phyloP scores from a whole-genome alignment of 2,113 vertebrate species.

The Leucoraja erinaceus region DNA sequence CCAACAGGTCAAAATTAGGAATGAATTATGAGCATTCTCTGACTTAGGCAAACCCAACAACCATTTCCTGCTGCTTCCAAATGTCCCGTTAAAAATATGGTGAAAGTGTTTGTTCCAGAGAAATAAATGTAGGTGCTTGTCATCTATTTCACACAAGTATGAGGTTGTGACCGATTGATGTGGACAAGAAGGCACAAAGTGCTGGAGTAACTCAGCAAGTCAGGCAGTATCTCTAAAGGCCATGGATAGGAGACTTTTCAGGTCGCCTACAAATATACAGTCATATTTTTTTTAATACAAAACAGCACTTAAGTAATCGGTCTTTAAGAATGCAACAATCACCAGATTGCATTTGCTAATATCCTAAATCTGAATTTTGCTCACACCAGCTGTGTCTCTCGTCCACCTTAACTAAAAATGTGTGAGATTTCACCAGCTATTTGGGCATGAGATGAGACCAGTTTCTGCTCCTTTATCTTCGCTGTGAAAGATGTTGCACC shows the following conservation, averaged over 20 bases:
- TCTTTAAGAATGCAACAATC: not conserved
- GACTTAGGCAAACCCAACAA: not conserved
- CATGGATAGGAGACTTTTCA: no score
- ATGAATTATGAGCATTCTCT: not conserved
- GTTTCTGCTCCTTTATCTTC: not conserved
- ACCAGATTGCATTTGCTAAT: not conserved
- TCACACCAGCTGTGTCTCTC: not conserved
- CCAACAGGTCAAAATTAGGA: no score
- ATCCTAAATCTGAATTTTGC: not conserved
- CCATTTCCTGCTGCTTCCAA: not conserved
- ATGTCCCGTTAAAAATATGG: not conserved
- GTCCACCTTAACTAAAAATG: not conserved
- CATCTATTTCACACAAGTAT: not conserved
- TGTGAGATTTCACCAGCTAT: not conserved
- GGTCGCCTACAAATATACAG: no score
- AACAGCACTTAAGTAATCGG: not conserved
- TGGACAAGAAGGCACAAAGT: not conserved
- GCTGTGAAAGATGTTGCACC: not conserved
- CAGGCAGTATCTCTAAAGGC: no score
- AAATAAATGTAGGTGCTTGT: not conserved
- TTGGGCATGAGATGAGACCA: not conserved
- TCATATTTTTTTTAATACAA: no score
- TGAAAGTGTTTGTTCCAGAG: not conserved
- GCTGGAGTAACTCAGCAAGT: no score
- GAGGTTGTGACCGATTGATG: not conserved